These are phyloP conservation scores for Melanotaenia parkinsoni DNA, from an alignment of 2,797 vertebrate species.

Conservation along the genomic window DNA sequence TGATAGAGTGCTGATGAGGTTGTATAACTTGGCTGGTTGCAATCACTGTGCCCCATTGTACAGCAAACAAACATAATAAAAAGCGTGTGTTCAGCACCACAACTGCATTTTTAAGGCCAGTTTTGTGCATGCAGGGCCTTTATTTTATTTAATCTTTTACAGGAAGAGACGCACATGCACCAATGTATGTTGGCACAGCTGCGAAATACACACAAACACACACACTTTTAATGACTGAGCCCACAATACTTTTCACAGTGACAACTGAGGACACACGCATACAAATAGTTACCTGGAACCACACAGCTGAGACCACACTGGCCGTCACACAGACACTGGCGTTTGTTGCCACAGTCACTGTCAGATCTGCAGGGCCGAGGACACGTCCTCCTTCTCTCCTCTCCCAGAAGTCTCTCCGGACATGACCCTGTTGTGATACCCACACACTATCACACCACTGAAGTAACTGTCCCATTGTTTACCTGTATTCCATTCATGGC, in stretches of 20 bases:
- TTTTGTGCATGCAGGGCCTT: background rate
- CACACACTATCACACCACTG: slow-evolving; percentile 46
- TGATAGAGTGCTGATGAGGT: slow-evolving; percentile 50
- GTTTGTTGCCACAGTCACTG: slow-evolving; percentile 81
- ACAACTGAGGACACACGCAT: slow-evolving; percentile 48
- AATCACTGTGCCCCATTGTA: slow-evolving; percentile 35
- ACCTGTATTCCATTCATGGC: slow-evolving; percentile 31
- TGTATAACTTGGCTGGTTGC: slow-evolving; percentile 41
- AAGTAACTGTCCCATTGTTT: slow-evolving; percentile 51
- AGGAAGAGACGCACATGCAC: slow-evolving; percentile 24
- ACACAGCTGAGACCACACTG: slow-evolving; percentile 89
- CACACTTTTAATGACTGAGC: slow-evolving; percentile 37
- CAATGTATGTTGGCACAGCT: slow-evolving; percentile 62
- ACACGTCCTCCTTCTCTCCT: slow-evolving; percentile 80
- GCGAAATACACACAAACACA: slow-evolving; percentile 39
- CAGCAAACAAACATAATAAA: slow-evolving; percentile 40
- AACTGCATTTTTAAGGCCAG: slow-evolving; percentile 18
- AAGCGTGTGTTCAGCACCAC: slow-evolving; percentile 39
- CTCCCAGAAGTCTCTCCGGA: slow-evolving; percentile 78
- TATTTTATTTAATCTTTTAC: slow-evolving; percentile 24
- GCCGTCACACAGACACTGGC: slow-evolving; percentile 86
- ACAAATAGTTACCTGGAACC: slow-evolving; percentile 78
- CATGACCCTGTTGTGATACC: slow-evolving; percentile 72
- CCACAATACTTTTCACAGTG: slow-evolving; percentile 36
- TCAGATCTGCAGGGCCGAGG: slow-evolving; percentile 80